These are phyloP conservation scores for Hyposoter didymator DNA, from an alignment of 2,888 invertebrate species.

Conservation along the genomic window DNA sequence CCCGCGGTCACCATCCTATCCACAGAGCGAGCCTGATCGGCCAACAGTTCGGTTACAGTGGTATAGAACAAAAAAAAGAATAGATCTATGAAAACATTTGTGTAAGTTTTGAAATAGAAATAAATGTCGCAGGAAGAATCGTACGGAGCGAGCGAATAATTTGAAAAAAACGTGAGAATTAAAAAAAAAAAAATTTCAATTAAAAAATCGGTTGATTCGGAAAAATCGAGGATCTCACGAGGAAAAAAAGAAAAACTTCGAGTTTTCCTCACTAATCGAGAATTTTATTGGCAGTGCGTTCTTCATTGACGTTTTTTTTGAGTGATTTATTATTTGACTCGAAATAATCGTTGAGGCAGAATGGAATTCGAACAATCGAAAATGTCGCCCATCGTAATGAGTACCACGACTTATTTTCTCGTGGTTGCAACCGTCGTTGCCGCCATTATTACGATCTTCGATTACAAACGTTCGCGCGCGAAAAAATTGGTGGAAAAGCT, in stretches of 20 bases:
- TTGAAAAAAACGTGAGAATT: not conserved
- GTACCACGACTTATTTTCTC: slow-evolving; percentile 77
- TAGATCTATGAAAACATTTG: not conserved
- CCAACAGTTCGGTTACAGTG: slow-evolving; percentile 77
- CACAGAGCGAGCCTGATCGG: slow-evolving; percentile 82
- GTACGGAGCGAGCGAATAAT: not conserved
- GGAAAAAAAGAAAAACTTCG: not conserved
- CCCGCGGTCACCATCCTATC: slow-evolving; percentile 79
- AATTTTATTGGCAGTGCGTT: not conserved
- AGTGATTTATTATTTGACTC: not conserved
- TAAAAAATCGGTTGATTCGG: not conserved
- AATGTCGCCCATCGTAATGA: slow-evolving; percentile 73
- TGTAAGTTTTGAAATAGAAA: slow-evolving; percentile 5
- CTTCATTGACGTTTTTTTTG: not conserved
- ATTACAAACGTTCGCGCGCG: slow-evolving; percentile 71
- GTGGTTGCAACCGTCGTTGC: slow-evolving; percentile 73
- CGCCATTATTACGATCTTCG: slow-evolving; percentile 75
- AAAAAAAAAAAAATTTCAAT: slow-evolving; percentile 14
- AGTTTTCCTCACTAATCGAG: not conserved
- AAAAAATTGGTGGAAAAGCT: slow-evolving; percentile 51
- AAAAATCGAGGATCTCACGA: not conserved
- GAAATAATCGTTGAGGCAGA: not conserved
- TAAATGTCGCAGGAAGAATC: not conserved
- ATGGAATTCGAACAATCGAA: not conserved
- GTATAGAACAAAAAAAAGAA: slow-evolving; percentile 8